Evolutionary conservation across 2,888 invertebrate genomes (phyloP).

Genomic region (Cremastobaeus sp.): DNA sequence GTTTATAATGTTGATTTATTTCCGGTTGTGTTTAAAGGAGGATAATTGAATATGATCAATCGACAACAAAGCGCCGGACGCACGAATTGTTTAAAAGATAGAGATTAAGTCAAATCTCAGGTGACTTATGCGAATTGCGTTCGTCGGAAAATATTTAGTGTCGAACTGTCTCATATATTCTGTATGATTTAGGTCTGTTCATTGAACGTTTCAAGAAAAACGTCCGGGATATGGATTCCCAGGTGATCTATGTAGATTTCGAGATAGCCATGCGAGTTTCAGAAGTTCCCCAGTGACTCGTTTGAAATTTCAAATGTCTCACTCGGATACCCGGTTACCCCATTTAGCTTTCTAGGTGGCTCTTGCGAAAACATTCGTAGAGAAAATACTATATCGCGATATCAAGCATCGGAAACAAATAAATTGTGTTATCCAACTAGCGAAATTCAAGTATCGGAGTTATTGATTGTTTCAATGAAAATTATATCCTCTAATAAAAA

Average conservation of each 20-base stretch:
- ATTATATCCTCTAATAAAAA: constrained; percentile 1
- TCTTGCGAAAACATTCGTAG: constrained; percentile 13
- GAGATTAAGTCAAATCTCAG: constrained; percentile 39
- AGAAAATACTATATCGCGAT: constrained; percentile 31
- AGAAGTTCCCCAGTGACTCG: constrained; percentile 43
- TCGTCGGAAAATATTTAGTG: constrained; percentile 37
- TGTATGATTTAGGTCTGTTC: constrained; percentile 49
- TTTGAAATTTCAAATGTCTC: constrained; percentile 49
- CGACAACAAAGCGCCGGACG: no score
- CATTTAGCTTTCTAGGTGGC: constrained; percentile 35
- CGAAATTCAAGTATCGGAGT: neutral
- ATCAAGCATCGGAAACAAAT: constrained; percentile 33
- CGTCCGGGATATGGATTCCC: constrained; percentile 40
- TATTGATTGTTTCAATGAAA: constrained; percentile 20
- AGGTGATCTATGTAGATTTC: constrained; percentile 51
- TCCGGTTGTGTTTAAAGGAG: no score
- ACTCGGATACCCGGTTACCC: constrained; percentile 24
- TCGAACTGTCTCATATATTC: constrained; percentile 33
- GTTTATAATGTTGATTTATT: no score
- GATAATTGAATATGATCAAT: no score
- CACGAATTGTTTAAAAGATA: constrained; percentile 33
- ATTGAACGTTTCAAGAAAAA: constrained; percentile 45
- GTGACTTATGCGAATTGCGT: constrained; percentile 29
- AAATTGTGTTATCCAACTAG: constrained; percentile 17
- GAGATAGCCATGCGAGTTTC: constrained; percentile 36